Percentiles rank a stretch among this genome's conserved stretches.
phyloP scores from a whole-genome alignment of 2,113 vertebrate species.

The Eretmochelys imbricata region DNA sequence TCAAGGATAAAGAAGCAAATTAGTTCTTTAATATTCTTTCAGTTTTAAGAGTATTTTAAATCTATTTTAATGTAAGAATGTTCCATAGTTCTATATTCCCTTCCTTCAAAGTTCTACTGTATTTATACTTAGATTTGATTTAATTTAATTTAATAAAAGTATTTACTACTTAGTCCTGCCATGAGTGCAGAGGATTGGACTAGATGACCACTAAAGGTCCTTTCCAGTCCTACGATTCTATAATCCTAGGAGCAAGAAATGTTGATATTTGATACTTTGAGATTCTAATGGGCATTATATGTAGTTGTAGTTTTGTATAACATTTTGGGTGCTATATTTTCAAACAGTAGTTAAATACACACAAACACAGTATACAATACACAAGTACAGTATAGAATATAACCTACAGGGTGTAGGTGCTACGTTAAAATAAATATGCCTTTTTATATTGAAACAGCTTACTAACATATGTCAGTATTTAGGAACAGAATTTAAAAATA shows the following conservation, averaged over 20 bases:
- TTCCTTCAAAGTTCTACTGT: too few species aligned
- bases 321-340: background rate
- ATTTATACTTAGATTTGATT: slow-evolving; percentile 12
- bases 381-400: background rate
- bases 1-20: too few species aligned
- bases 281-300: background rate
- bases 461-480: background rate
- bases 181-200: too few species aligned
- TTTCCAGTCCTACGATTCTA: background rate
- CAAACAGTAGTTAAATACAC: background rate
- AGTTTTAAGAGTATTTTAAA: too few species aligned
- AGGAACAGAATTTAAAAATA: background rate
- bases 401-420: slow-evolving; percentile 11
- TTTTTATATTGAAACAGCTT: background rate
- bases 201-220: too few species aligned
- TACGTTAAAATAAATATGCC: slow-evolving; percentile 9
- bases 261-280: background rate
- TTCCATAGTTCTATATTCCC: too few species aligned
- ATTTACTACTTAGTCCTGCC: background rate
- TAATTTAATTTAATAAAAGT: background rate
- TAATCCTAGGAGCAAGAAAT: background rate
- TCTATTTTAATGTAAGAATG: too few species aligned
- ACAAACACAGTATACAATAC: background rate
- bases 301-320: background rate
- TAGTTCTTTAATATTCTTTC: too few species aligned